Evolutionary conservation across 2,797 vertebrate species (phyloP).

Genomic region (Sebastes melanostomus): DNA sequence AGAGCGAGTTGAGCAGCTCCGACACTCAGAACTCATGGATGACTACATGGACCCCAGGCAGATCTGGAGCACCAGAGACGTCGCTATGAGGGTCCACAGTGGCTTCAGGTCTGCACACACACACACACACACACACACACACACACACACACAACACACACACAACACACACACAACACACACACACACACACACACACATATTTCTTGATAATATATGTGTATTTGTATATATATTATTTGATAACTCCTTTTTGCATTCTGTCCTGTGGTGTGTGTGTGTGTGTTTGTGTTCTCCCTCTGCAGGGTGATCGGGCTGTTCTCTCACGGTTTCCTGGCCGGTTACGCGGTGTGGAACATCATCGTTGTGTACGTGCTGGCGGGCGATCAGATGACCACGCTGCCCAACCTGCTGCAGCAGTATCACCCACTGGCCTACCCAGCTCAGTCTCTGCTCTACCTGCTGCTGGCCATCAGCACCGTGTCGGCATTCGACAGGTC

Average conservation of each 20-base stretch:
- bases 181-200: not conserved
- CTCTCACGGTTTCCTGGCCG: conserved; percentile 90
- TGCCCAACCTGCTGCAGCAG: conserved; percentile 89
- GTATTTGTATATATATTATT: not conserved
- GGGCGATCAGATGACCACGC: conserved; percentile 84
- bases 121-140: not conserved
- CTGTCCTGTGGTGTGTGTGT: not conserved
- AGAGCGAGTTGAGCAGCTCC: conserved; percentile 84
- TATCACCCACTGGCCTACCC: conserved; percentile 92
- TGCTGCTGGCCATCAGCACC: conserved; percentile 92
- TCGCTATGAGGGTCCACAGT: conserved; percentile 88
- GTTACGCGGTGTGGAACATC: conserved; percentile 93
- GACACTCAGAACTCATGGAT: conserved; percentile 85
- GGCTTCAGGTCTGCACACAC: conserved; percentile 85
- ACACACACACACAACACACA: conserved; percentile 40
- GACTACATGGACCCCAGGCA: conserved; percentile 87
- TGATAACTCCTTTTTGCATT: not conserved
- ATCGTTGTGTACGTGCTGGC: conserved; percentile 90
- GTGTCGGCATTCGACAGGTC: conserved; percentile 96
- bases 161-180: conserved; percentile 16
- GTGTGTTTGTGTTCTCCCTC: not conserved
- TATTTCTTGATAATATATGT: too few relatives aligned
- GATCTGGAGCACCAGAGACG: conserved; percentile 90
- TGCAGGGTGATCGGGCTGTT: conserved; percentile 70
- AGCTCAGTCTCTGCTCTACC: conserved; percentile 92